Base-by-base conservation (phyloP, 2,797 vertebrate species). In the Clarias platycephalus region DNA sequence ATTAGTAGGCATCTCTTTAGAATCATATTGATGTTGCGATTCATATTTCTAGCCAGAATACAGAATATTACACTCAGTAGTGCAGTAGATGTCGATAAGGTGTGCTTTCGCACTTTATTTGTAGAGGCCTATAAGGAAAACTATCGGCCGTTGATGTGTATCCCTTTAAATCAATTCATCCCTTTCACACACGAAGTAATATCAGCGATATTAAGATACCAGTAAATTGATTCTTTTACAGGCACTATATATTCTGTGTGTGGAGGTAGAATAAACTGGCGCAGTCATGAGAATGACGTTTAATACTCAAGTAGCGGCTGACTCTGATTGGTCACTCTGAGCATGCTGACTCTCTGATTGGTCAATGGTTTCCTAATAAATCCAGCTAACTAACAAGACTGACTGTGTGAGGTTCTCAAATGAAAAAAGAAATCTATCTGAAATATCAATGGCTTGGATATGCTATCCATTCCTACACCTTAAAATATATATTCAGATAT, bases 361-460 rank as follows among this genome's bases (percentile, higher is more conserved):
- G 63, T 87, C 85, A 90, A 57, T 40, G 20, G 83, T 95, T 93
- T 94, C 90, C 90, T 93, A 92, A 94, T 94, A 93, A 95, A 93
- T 91, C 91, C 91, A 92, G 91, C 90, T 92, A 90, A 94, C 87
- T 86, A 90, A 93, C 83, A 72, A 82, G 66, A 79, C 34, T 72
- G 63, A 55, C 44, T 80, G 74, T 78, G 70, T 80, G 83, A 57
- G 64, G 81, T 86, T 80, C 68, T 62, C 66, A 49, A 34, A 67
- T 62, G 37, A 55, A 72, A 80, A 57, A 40, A 40, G 58, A 34
- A 22, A 18, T 55, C 72, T 22, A 22, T 9, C 74, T 58, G 20
- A 76, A 57, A 34, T 77, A 37, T 13, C 13, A 28, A 77, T 13
- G 5, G 20, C 10, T 74, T 13, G 28, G 49, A 55, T 77, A 58